Base-by-base conservation (phyloP, 2,797 vertebrate genomes). In the Dallia pectoralis region DNA sequence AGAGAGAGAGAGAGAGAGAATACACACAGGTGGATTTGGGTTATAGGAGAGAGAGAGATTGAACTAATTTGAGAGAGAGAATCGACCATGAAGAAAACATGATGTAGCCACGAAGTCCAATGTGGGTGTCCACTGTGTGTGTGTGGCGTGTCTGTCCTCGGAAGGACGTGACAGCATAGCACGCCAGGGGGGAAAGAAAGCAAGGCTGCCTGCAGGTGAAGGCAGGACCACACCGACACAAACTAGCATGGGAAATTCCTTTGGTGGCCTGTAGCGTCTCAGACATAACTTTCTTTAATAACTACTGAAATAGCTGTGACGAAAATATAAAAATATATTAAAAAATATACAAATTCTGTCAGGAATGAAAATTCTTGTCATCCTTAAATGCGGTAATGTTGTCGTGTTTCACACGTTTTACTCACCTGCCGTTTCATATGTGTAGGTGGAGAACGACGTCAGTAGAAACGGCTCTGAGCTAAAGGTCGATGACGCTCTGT, bases 21-120 rank as follows among this genome's bases (percentile, higher is more conserved):
- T 1, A 44, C 40, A 44, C 40, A 44, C 2, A 44, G 40, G 40
- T 44, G 40, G 40, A 44, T 44, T 44, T 44, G 40, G 12, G 40
- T 6, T 44, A 44, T 9, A n/a, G n/a, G n/a, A 59, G 59, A 62
- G n/a, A 30, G 19, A 62, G 25, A 62, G 59, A 30, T 2, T 27
- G 2, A 12, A 73, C 71, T 72, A 66, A n/a, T n/a, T n/a, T n/a
- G 62, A 71, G 36, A 75, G 76, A 79, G 77, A 84, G 69, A 75
- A 68, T 36, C 49, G 27, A 32, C 33, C 33, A n/a, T 36, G 68
- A 32, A 76, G 81, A 77, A 85, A 84, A 84, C 83, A 74, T 88
- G 87, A 89, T 82, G 82, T 79, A 82, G 81, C 86, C 76, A 71
- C 78, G 74, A 74, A 81, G 84, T 87, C 86, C 85, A 69, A 72